Evolutionary conservation across 1,140 invertebrate genomes (phyloP).

Genomic region (Arion vulgaris): DNA sequence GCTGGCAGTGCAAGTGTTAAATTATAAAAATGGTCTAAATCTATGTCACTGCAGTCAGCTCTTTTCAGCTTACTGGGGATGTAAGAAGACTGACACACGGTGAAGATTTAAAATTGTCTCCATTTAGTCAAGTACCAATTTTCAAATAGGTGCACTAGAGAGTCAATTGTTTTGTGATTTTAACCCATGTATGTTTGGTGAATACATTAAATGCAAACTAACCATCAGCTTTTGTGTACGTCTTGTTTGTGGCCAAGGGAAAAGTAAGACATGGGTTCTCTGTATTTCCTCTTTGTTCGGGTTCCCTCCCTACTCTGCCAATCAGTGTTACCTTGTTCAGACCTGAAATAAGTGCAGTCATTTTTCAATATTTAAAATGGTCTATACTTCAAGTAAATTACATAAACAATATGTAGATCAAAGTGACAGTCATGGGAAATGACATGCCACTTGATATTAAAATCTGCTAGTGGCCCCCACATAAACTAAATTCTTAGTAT

Average conservation of each 20-base stretch:
- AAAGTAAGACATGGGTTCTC: slow-evolving; percentile 91
- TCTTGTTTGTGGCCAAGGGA: slow-evolving; percentile 83
- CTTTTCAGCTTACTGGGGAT: too few species aligned
- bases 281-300: slow-evolving; percentile 85
- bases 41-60: too few species aligned
- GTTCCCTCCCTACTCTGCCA: slow-evolving; percentile 88
- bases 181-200: too few species aligned
- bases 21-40: too few species aligned
- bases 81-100: too few species aligned
- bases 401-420: background rate
- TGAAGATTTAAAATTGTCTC: too few species aligned
- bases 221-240: slow-evolving; percentile 50
- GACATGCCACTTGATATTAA: background rate
- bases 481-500: background rate
- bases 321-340: slow-evolving; percentile 89
- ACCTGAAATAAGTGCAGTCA: slow-evolving; percentile 75
- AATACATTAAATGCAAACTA: too few species aligned
- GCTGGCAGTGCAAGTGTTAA: too few species aligned
- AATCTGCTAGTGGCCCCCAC: background rate
- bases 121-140: too few species aligned
- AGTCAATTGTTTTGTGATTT: too few species aligned
- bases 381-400: background rate
- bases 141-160: too few species aligned
- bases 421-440: background rate
- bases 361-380: background rate